Conservation (phyloP, 2,888 invertebrate species). For the Lacanobia wlatinum region DNA sequence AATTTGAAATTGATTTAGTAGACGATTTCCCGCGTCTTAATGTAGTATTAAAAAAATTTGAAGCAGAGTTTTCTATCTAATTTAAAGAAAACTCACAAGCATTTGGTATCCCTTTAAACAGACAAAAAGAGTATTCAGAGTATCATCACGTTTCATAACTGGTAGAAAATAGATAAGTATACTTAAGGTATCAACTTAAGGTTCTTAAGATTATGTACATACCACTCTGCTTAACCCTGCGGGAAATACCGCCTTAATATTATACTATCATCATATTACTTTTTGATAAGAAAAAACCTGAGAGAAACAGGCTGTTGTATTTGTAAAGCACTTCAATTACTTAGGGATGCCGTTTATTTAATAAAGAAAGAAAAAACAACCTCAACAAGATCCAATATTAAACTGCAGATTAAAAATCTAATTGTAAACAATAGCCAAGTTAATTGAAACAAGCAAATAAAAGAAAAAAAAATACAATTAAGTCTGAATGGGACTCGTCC, state of each 20-base stretch:
- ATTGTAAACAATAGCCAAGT: constrained; percentile 47
- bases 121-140: too few relatives aligned
- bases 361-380: constrained; percentile 21
- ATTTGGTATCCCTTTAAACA: too few relatives aligned
- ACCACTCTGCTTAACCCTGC: not conserved
- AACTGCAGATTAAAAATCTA: constrained; percentile 39
- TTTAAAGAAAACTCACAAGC: too few relatives aligned
- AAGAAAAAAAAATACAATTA: constrained; percentile 41
- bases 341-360: constrained; percentile 22
- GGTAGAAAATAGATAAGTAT: too few relatives aligned
- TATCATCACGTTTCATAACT: not conserved
- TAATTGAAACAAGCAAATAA: constrained; percentile 47
- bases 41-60: too few relatives aligned
- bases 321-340: constrained; percentile 28
- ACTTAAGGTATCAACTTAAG: too few relatives aligned
- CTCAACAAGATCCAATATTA: constrained; percentile 36
- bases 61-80: too few relatives aligned
- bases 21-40: too few relatives aligned
- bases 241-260: not conserved
- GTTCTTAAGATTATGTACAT: too few relatives aligned
- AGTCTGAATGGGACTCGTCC: constrained; percentile 21
- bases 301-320: constrained; percentile 9
- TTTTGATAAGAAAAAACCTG: not conserved
- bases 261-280: not conserved
- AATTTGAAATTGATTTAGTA: too few relatives aligned